Base-by-base conservation (phyloP, 2,113 vertebrate genomes). In the Gymnobelideus leadbeateri region DNA sequence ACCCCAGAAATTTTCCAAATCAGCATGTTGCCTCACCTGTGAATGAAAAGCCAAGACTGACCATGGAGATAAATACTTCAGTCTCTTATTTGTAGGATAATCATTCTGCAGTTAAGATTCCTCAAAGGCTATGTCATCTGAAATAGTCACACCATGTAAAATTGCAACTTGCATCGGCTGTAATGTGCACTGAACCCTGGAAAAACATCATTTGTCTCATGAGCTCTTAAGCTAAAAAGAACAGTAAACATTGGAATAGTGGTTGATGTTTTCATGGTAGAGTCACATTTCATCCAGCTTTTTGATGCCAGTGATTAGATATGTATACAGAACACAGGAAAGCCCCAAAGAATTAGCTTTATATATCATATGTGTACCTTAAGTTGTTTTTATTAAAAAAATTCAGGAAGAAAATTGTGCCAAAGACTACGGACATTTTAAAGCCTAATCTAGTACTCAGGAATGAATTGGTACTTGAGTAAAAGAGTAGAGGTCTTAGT, bases 391-490 rank as follows among this genome's bases (percentile, higher is more conserved):
- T 93, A 25, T 6, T 47, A 92, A 91, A 89, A 84, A 96, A 95
- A 84, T 93, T 49, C 28, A 37, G 26, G 90, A 16, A 84, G 28
- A 97, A 91, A 97, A 91, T 94, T 53, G 24, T 31, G 8, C 25
- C 55, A 96, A 95, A 51, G 93, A 93, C 89, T 95, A 89, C 2
- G 46, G 14, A 43, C 52, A 96, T 92, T 94, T 46, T 94, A 91
- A 97, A 92, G 8, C 0, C 1, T 84, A 68, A 95, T 92, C 0
- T 91, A 55, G 37, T 95, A 95, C 54, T 16, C 89, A 53, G 47
- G 3, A 93, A 91, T 94, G 84, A 96, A 93, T 3, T 24, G 3
- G n/a, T 89, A 51, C 31, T 89, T 95, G 43, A 26, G 28, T 91
- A 96, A 95, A 94, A 43, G 5, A 1, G 51, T 93, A 14, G 0